phyloP scores from a whole-genome alignment of 2,113 vertebrate genomes.

The Isurus oxyrinchus region DNA sequence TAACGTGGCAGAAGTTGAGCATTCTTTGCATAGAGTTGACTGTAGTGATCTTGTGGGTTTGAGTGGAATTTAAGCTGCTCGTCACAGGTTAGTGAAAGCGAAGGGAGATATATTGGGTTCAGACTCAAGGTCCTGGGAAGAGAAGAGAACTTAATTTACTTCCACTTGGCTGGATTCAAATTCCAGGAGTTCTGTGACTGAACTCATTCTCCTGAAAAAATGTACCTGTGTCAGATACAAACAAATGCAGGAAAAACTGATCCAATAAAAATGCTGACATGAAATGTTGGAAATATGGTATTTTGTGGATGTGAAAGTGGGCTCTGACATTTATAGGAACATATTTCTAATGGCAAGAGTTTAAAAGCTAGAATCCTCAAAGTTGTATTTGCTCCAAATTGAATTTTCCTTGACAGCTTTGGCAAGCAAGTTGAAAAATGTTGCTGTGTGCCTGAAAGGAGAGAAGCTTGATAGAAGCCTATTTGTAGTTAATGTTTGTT shows the following conservation, averaged over 20 bases:
- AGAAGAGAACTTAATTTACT: not conserved
- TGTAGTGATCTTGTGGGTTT: not conserved
- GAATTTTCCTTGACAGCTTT: not conserved
- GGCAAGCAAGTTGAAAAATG: not conserved
- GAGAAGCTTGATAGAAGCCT: constrained; percentile 15
- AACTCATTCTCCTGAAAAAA: not conserved
- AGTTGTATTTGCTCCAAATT: not conserved
- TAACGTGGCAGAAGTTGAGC: not conserved
- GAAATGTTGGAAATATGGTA: not conserved
- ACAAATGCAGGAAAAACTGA: not conserved
- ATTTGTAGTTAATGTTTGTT: not conserved
- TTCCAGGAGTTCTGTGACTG: not conserved
- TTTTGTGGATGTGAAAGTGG: not conserved
- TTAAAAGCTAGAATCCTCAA: not conserved
- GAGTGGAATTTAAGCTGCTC: not conserved
- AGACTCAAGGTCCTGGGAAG: not conserved
- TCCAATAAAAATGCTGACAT: not conserved
- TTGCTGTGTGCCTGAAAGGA: not conserved
- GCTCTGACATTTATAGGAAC: not conserved
- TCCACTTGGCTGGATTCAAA: not conserved
- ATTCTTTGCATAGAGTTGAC: not conserved
- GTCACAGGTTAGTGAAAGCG: not conserved
- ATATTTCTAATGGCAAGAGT: constrained; percentile 13
- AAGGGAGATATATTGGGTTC: not conserved
- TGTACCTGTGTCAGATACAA: not conserved